Conservation (phyloP, 2,888 invertebrate genomes). For the Perizoma affinitatum region DNA sequence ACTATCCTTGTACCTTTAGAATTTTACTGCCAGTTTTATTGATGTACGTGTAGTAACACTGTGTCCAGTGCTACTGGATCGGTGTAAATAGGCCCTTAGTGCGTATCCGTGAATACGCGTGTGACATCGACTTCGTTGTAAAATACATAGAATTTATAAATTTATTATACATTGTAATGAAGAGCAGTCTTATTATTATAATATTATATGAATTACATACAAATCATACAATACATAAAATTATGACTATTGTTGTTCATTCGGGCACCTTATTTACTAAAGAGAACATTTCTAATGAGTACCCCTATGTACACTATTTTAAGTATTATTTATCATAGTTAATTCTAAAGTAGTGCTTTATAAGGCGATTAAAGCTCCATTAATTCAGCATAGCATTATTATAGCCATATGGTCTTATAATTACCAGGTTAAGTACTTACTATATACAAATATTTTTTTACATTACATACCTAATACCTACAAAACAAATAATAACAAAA, state of each 20-base stretch:
- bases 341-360: slow-evolving; percentile 17
- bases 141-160: no score
- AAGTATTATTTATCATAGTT: slow-evolving; percentile 2
- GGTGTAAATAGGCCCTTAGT: no score
- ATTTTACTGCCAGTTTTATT: no score
- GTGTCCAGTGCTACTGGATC: no score
- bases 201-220: slow-evolving; percentile 1
- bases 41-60: no score
- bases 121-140: no score
- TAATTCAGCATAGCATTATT: slow-evolving; percentile 35
- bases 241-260: slow-evolving; percentile 21
- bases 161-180: neutral
- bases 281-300: slow-evolving; percentile 1
- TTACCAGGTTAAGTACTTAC: neutral
- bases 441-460: no score
- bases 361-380: slow-evolving; percentile 37
- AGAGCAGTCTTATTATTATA: slow-evolving; percentile 19
- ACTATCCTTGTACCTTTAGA: no score
- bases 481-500: no score
- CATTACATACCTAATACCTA: no score
- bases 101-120: no score
- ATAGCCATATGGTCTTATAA: slow-evolving; percentile 14
- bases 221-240: no score
- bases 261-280: slow-evolving; percentile 4
- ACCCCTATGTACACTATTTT: neutral